These are phyloP conservation scores for Tringa solitaria DNA, from an alignment of 2,113 vertebrate species.

Conservation along the genomic window DNA sequence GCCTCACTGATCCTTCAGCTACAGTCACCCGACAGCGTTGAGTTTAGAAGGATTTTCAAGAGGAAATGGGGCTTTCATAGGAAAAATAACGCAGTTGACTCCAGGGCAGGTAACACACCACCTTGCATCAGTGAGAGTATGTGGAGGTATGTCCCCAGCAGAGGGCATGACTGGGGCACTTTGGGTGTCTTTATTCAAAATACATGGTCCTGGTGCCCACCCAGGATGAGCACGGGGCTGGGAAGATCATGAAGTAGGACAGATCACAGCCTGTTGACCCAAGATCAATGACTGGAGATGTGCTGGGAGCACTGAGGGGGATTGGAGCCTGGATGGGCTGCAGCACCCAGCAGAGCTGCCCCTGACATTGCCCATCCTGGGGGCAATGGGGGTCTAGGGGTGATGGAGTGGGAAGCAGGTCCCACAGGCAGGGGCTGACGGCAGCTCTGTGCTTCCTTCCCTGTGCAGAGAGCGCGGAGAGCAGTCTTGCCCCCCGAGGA, in stretches of 20 bases:
- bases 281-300: background rate
- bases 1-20: background rate
- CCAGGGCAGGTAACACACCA: background rate
- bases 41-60: background rate
- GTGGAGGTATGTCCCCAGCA: background rate
- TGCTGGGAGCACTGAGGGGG: background rate
- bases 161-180: background rate
- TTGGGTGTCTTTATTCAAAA: background rate
- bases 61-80: background rate
- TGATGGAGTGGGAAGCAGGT: background rate
- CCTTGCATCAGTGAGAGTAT: background rate
- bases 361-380: background rate
- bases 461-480: slow-evolving; percentile 72
- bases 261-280: background rate
- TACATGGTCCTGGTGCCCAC: background rate
- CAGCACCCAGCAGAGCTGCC: background rate
- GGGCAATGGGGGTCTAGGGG: accelerated
- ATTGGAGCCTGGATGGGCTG: background rate
- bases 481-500: slow-evolving; percentile 65
- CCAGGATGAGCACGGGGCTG: background rate
- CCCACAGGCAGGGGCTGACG: background rate
- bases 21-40: background rate
- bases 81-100: background rate
- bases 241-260: background rate
- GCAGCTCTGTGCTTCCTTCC: background rate